Conservation (phyloP, 1,140 invertebrate genomes). For the Heliconius nattereri region DNA sequence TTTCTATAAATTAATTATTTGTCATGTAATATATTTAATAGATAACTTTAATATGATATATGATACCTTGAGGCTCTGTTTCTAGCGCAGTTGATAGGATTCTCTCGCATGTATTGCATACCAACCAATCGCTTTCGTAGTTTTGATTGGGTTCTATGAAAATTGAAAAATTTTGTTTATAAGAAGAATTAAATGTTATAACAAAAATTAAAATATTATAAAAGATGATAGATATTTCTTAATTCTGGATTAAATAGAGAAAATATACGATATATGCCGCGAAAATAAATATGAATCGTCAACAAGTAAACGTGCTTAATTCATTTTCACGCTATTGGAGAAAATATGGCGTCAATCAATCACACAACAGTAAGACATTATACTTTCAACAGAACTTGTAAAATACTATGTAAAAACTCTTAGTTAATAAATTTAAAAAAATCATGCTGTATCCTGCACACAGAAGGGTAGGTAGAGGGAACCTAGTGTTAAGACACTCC, state of each 20-base stretch:
- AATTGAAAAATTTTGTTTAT: background rate
- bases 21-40: background rate
- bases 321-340: too few species aligned
- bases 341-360: too few species aligned
- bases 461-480: too few species aligned
- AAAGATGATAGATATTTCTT: too few species aligned
- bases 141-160: background rate
- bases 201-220: background rate
- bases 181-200: background rate
- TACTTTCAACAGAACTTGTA: background rate
- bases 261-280: background rate
- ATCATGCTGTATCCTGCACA: too few species aligned
- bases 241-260: too few species aligned
- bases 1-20: background rate
- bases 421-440: too few species aligned
- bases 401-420: too few species aligned
- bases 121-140: slow-evolving; percentile 63
- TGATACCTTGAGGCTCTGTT: slow-evolving; percentile 32
- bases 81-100: slow-evolving; percentile 64
- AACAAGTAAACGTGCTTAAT: too few species aligned
- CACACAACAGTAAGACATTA: background rate
- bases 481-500: too few species aligned
- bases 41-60: background rate
- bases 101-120: slow-evolving; percentile 66
- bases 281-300: too few species aligned